Percentiles rank a stretch among this genome's conserved stretches.
Evolutionary conservation across 2,113 vertebrate genomes (phyloP).

Genomic region (Gambusia affinis): DNA sequence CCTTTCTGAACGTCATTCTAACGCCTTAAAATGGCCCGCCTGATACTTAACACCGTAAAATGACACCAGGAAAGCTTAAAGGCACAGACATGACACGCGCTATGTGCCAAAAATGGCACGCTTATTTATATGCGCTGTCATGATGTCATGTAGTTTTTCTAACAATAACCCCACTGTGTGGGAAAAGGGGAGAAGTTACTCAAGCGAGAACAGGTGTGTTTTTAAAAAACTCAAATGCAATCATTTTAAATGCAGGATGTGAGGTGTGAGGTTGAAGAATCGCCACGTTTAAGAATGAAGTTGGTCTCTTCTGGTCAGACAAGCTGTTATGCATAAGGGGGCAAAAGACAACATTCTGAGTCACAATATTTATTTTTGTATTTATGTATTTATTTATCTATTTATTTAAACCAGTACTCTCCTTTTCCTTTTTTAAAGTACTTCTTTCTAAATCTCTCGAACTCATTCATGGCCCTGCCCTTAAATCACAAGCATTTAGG

Average conservation of each 20-base stretch:
- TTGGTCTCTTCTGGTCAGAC: too few relatives aligned
- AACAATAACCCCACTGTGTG: neutral
- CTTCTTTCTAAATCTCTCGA: neutral
- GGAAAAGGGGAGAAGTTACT: neutral
- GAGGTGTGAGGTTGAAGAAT: neutral
- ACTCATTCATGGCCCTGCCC: neutral
- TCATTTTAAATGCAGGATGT: neutral
- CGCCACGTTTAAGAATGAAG: too few relatives aligned
- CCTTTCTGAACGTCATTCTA: neutral
- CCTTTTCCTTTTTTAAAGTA: neutral
- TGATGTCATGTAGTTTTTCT: slow-evolving; percentile 18
- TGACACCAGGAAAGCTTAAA: slow-evolving; percentile 1
- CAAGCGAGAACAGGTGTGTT: slow-evolving; percentile 7
- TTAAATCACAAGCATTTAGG: neutral
- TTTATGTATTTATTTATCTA: too few relatives aligned
- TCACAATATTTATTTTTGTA: neutral
- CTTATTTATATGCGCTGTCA: slow-evolving; percentile 1
- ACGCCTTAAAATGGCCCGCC: neutral
- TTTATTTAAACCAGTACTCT: neutral
- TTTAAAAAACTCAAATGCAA: neutral
- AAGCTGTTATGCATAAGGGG: too few relatives aligned
- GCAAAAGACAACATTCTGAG: too few relatives aligned
- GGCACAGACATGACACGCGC: slow-evolving; percentile 8
- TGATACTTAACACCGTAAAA: slow-evolving; percentile 6
- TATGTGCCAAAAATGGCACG: neutral